Conservation (phyloP, 2,888 invertebrate species). For the Acanthococcus lagerstroemiae region DNA sequence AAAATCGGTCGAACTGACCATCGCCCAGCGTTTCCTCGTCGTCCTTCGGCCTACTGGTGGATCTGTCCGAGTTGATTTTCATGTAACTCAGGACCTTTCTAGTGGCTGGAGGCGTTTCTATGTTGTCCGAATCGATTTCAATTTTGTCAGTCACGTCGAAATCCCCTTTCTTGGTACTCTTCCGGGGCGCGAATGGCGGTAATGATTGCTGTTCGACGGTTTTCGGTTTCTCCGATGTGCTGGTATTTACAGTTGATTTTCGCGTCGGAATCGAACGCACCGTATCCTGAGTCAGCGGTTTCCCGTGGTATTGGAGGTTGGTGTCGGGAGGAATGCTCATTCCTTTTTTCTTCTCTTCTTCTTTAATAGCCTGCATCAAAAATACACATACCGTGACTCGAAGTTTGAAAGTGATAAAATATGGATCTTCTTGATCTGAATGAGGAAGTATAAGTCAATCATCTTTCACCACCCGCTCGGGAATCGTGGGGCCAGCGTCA, state of each 20-base stretch:
- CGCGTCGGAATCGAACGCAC: too few relatives aligned
- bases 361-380: constrained; percentile 46
- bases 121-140: constrained; percentile 81
- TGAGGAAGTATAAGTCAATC: too few relatives aligned
- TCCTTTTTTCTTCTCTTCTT: constrained; percentile 54
- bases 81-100: constrained; percentile 43
- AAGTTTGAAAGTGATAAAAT: too few relatives aligned
- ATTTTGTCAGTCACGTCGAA: constrained; percentile 52
- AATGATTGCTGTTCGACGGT: constrained; percentile 40
- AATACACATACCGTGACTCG: too few relatives aligned
- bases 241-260: constrained; percentile 2
- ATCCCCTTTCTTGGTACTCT: constrained; percentile 37
- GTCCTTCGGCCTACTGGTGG: constrained; percentile 32
- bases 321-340: too few relatives aligned
- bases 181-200: constrained; percentile 39
- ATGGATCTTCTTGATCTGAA: too few relatives aligned
- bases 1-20: constrained; percentile 76
- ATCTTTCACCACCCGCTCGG: too few relatives aligned
- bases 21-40: constrained; percentile 53
- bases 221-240: constrained; percentile 10
- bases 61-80: constrained; percentile 42
- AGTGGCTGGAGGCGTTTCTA: constrained; percentile 77
- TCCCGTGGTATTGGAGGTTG: too few relatives aligned
- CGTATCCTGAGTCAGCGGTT: too few relatives aligned
- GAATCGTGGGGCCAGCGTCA: too few relatives aligned